These are phyloP conservation scores for Drosophila fungiperda DNA, from an alignment of 2,888 invertebrate species.

Conservation along the genomic window DNA sequence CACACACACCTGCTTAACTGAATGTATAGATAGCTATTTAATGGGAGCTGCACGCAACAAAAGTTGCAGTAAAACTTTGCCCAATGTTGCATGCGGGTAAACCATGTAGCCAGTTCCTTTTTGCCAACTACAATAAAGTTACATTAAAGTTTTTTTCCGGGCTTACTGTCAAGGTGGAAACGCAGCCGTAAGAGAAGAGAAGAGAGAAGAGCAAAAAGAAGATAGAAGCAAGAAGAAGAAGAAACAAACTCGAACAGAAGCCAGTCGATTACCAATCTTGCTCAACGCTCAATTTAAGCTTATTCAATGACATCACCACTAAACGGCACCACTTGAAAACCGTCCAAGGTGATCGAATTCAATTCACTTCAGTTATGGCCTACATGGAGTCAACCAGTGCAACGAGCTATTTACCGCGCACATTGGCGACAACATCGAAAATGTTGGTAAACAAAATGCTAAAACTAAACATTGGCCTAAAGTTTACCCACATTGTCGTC, in stretches of 20 bases:
- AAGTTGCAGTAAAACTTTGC: slow-evolving; percentile 60
- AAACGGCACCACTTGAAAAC: slow-evolving; percentile 28
- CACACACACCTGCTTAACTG: slow-evolving; percentile 44
- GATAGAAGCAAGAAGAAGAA: background rate
- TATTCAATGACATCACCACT: slow-evolving; percentile 55
- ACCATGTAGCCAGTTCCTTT: slow-evolving; percentile 17
- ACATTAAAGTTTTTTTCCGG: slow-evolving; percentile 43
- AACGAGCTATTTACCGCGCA: no score
- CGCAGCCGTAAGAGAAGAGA: background rate
- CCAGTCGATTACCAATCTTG: slow-evolving; percentile 41
- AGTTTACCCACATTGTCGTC: background rate
- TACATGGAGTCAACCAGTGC: background rate
- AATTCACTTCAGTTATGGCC: slow-evolving; percentile 28
- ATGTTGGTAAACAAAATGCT: background rate
- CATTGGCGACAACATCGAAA: no score
- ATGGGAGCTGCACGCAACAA: slow-evolving; percentile 62
- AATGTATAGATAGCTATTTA: slow-evolving; percentile 63
- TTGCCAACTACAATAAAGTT: slow-evolving; percentile 49
- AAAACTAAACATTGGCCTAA: background rate
- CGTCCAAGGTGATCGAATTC: slow-evolving; percentile 25
- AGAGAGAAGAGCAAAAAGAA: background rate
- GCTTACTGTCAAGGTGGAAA: slow-evolving; percentile 4
- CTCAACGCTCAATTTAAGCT: slow-evolving; percentile 49
- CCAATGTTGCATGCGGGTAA: slow-evolving; percentile 26
- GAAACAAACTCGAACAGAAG: slow-evolving; percentile 4